Evolutionary conservation across 2,888 invertebrate genomes (phyloP).

Genomic region (Sinopyrophorus schimmeli): DNA sequence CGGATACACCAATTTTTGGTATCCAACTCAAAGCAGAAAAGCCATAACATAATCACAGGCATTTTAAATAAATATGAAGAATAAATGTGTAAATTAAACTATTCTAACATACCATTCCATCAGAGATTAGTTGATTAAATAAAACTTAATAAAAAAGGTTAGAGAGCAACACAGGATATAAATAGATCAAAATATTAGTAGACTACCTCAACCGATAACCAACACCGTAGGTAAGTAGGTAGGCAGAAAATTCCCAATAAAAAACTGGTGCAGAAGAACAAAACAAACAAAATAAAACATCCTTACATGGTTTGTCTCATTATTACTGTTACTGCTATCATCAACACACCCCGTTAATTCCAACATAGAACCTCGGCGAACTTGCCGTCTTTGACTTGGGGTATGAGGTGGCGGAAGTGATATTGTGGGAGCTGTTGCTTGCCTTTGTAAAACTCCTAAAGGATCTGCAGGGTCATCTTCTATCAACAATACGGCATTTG

Average conservation of each 20-base stretch:
- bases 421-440: slow-evolving; percentile 42
- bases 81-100: too few relatives aligned
- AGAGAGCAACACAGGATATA: too few relatives aligned
- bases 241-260: slow-evolving; percentile 24
- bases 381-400: slow-evolving; percentile 68
- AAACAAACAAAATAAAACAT: slow-evolving; percentile 41
- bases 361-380: slow-evolving; percentile 79
- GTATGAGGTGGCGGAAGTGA: slow-evolving; percentile 66
- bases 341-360: slow-evolving; percentile 74
- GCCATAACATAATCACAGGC: too few relatives aligned
- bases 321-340: slow-evolving; percentile 43
- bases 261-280: slow-evolving; percentile 29
- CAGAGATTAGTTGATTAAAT: too few relatives aligned
- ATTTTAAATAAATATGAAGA: too few relatives aligned
- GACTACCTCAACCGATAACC: slow-evolving; percentile 27
- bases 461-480: slow-evolving; percentile 59
- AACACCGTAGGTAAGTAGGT: slow-evolving; percentile 21
- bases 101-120: too few relatives aligned
- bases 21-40: too few relatives aligned
- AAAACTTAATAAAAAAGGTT: too few relatives aligned
- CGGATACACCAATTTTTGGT: too few relatives aligned
- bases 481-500: slow-evolving; percentile 61
- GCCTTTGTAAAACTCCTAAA: slow-evolving; percentile 47
- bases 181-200: slow-evolving; percentile 26
- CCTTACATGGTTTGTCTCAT: slow-evolving; percentile 44